phyloP scores from a whole-genome alignment of 2,888 invertebrate genomes.

The Linnaemya vulpina region DNA sequence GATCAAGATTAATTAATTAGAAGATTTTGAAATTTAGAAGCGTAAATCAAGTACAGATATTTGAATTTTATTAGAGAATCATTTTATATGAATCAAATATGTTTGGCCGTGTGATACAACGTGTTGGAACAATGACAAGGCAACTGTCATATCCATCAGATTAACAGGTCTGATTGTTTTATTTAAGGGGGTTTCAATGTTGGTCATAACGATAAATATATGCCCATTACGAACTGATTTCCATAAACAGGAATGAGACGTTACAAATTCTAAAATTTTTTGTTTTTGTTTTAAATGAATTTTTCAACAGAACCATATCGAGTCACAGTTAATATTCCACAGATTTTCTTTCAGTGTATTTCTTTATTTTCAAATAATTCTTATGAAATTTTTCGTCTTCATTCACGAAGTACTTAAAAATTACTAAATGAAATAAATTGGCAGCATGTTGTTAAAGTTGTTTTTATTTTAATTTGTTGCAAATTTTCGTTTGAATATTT shows the following conservation, averaged over 20 bases:
- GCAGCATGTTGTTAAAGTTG: constrained; percentile 60
- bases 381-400: too few species aligned
- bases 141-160: constrained; percentile 25
- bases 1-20: constrained; percentile 60
- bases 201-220: neutral
- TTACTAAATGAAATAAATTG: constrained; percentile 64
- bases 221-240: too few species aligned
- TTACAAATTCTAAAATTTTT: too few species aligned
- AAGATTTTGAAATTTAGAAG: constrained; percentile 34
- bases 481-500: constrained; percentile 41
- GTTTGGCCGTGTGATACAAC: constrained; percentile 27
- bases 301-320: too few species aligned
- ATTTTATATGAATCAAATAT: neutral
- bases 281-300: too few species aligned
- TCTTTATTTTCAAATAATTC: neutral
- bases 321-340: too few species aligned
- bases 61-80: neutral
- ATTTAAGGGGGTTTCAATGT: too few species aligned
- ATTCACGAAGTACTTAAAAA: constrained; percentile 21
- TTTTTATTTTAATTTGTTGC: constrained; percentile 52
- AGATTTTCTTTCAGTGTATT: neutral
- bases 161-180: too few species aligned
- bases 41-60: neutral
- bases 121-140: constrained; percentile 27
- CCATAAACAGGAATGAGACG: too few species aligned